Percentiles rank a stretch among this genome's conserved stretches.
Evolutionary conservation across 2,113 vertebrate species (phyloP).

Genomic region (Todiramphus saurophagus): DNA sequence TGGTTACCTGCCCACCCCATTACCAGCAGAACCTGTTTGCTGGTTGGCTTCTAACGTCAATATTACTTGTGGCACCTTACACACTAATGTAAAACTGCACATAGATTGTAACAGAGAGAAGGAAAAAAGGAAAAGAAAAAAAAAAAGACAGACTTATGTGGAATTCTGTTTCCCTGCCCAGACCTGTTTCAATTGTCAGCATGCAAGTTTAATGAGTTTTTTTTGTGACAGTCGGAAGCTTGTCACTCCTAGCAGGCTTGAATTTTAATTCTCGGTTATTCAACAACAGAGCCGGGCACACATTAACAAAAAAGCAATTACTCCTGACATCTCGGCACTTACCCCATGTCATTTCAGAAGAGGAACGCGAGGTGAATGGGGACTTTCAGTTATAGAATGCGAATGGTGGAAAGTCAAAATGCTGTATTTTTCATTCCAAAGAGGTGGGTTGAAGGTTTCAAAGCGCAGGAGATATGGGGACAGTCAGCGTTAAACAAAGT

Average conservation of each 20-base stretch:
- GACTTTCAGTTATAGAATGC: accelerated
- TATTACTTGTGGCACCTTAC: neutral
- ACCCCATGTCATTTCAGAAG: neutral
- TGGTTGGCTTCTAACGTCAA: neutral
- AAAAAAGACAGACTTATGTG: neutral
- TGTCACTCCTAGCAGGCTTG: neutral
- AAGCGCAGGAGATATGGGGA: neutral
- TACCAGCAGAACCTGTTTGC: neutral
- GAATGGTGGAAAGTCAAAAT: neutral
- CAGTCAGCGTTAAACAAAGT: neutral
- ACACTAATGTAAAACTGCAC: neutral
- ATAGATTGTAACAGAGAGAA: neutral
- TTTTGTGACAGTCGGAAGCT: neutral
- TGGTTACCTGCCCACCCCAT: neutral
- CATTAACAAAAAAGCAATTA: conserved; percentile 25
- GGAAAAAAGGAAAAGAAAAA: neutral
- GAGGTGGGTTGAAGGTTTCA: neutral
- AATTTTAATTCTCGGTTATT: conserved; percentile 4
- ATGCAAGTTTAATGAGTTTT: neutral
- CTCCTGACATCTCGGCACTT: neutral
- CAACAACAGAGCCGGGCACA: neutral
- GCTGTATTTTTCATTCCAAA: neutral
- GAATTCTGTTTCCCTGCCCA: neutral
- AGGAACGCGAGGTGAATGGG: neutral
- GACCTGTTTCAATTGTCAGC: neutral